phyloP scores from a whole-genome alignment of 53 echinoderm and acorn worm genomes.

The Paelopatides confundens region DNA sequence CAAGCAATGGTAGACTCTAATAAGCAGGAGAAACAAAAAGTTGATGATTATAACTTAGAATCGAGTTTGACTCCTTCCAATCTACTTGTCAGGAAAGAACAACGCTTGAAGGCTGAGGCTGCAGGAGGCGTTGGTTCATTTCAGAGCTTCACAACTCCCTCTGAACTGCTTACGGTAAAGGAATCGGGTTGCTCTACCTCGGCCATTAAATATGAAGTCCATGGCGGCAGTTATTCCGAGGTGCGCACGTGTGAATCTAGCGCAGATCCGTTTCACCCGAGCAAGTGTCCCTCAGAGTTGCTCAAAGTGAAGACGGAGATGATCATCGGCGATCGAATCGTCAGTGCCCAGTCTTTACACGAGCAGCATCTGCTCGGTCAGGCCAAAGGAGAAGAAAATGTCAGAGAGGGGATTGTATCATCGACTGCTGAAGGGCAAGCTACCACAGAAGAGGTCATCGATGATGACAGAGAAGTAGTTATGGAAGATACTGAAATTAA shows the following conservation, averaged over 20 bases:
- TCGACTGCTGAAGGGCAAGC: background rate
- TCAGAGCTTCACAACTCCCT: slow-evolving; percentile 34
- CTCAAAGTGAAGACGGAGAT: slow-evolving; percentile 16
- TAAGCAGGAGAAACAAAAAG: too few species aligned
- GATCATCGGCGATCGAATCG: background rate
- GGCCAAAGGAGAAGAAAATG: background rate
- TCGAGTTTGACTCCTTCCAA: slow-evolving; percentile 24
- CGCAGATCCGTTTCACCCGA: background rate
- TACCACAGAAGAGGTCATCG: background rate
- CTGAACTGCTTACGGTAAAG: background rate
- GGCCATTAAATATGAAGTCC: background rate
- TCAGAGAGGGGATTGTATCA: background rate
- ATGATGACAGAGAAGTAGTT: background rate
- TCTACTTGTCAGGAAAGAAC: slow-evolving; percentile 6
- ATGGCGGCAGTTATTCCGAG: background rate
- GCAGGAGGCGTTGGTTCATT: slow-evolving; percentile 23
- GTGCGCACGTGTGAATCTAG: background rate
- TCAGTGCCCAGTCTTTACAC: background rate
- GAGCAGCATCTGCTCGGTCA: background rate
- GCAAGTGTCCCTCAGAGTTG: background rate
- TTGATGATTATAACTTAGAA: background rate
- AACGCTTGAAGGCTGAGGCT: background rate
- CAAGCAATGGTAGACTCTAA: too few species aligned
- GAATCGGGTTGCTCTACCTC: background rate
- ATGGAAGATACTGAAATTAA: background rate